phyloP scores from a whole-genome alignment of 35 echinoderm and acorn worm species.

The Chiridota heheva region DNA sequence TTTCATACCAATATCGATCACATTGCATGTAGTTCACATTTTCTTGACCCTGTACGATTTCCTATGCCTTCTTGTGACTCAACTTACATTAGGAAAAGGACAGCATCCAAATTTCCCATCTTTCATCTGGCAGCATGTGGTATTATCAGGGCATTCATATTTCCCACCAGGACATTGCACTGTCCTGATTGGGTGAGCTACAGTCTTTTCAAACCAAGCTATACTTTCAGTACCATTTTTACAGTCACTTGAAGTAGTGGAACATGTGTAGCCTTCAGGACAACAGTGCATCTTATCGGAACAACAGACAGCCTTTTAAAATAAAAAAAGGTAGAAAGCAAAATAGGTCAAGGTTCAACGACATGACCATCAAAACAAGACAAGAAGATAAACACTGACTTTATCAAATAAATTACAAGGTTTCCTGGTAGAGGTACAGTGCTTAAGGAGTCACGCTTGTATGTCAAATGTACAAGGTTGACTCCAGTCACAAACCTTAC shows the following conservation, averaged over 20 bases:
- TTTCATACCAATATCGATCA: too few relatives aligned
- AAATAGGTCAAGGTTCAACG: too few relatives aligned
- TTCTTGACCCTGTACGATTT: too few relatives aligned
- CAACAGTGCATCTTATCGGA: constrained; percentile 66
- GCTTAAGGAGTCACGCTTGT: too few relatives aligned
- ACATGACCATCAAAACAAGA: too few relatives aligned
- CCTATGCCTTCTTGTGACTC: too few relatives aligned
- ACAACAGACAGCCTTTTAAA: constrained; percentile 77
- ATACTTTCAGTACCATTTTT: constrained; percentile 7
- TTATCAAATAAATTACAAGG: too few relatives aligned
- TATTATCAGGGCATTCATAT: constrained; percentile 39
- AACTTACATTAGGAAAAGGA: constrained; percentile 46
- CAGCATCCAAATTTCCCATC: constrained; percentile 38
- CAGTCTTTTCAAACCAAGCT: constrained; percentile 34
- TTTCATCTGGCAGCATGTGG: constrained; percentile 6
- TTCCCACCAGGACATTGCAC: constrained; percentile 35
- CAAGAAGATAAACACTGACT: too few relatives aligned
- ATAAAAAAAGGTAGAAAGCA: not conserved
- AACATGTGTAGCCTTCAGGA: constrained; percentile 69
- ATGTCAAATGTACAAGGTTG: too few relatives aligned
- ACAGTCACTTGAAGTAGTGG: constrained; percentile 20
- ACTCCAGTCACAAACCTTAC: too few relatives aligned
- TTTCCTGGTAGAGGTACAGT: too few relatives aligned
- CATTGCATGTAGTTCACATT: too few relatives aligned
- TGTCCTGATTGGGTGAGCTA: not conserved